Evolutionary conservation across 2,888 invertebrate genomes (phyloP), one percentile per base, ranked within the genome.

Genomic region (Melanostoma scalare): DNA sequence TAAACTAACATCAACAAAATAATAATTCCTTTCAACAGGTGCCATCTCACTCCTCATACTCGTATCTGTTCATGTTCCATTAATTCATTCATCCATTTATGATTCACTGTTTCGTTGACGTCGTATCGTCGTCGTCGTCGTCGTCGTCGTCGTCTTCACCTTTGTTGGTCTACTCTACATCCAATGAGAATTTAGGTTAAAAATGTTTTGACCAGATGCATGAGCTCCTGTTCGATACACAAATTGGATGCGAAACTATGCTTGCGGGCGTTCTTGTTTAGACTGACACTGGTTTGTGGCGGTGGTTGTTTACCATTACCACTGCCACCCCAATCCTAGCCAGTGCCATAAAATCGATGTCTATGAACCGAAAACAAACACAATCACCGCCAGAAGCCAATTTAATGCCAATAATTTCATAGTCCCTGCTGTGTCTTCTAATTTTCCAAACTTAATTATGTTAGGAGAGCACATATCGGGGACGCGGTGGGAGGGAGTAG

Each of bases 381-480:
- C 73, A 73, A 78, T 82, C 78, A 74, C 68, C 78, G 52, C 52
- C 78, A 78, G 69, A 82, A 82, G 82, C 82, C 82, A 82, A 82
- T 82, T 82, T 82, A 46, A 50, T 74, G 78, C 78, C 77, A 72
- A 82, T 82, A 82, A 77, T 82, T 77, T 73, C 72, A 68, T 63
- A 73, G 68, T 44, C 81, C 82, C 78, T 69, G 82, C 78, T 82
- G 82, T 82, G 78, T 82, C 78, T 73, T 74, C 63, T 53, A 82
- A 73, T 82, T 78, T 73, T 53, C 73, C 73, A 82, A 82, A 82
- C 82, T 82, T 78, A 82, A 82, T 82, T 82, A 82, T 74, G 69
- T 65, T 73, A 46, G 52, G 52, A 61, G 48, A 44, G 31, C 44
- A 46, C 31, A 60, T 30, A 46, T 58, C 6, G 46, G n/a, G 48